Evolutionary conservation across 2,888 invertebrate species (phyloP).

Genomic region (Andrena fulva): DNA sequence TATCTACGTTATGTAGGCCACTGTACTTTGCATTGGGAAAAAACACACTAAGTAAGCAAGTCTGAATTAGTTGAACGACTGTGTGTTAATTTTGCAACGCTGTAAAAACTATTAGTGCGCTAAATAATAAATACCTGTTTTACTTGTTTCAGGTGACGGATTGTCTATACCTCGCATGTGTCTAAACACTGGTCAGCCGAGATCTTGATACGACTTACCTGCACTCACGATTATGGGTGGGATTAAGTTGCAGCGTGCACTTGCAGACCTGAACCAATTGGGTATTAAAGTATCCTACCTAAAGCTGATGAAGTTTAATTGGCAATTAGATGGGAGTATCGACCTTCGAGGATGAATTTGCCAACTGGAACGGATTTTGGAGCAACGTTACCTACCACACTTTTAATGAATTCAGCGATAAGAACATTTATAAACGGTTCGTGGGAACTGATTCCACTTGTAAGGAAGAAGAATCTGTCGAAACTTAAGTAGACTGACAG

Average conservation of each 20-base stretch:
- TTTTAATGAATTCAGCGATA: too few species aligned
- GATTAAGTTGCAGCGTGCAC: neutral
- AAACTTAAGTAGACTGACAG: too few species aligned
- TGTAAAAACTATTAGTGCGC: too few species aligned
- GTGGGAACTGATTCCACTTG: too few species aligned
- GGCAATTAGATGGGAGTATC: neutral
- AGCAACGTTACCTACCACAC: neutral
- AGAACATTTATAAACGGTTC: too few species aligned
- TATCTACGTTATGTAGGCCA: neutral
- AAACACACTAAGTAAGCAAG: too few species aligned
- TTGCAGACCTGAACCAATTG: neutral
- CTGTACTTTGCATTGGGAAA: neutral
- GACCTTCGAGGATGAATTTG: too few species aligned
- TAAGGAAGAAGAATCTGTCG: too few species aligned
- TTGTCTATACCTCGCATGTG: neutral
- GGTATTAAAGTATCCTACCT: neutral
- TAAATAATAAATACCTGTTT: constrained; percentile 8
- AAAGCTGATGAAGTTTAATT: neutral
- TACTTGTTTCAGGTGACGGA: constrained; percentile 35
- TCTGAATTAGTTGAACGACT: neutral
- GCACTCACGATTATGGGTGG: neutral
- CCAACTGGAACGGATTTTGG: neutral
- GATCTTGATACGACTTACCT: too few species aligned
- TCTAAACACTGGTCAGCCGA: neutral
- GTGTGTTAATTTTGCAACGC: neutral